Evolutionary conservation across 2,113 vertebrate genomes (phyloP).

Genomic region (Ranitomeya variabilis): DNA sequence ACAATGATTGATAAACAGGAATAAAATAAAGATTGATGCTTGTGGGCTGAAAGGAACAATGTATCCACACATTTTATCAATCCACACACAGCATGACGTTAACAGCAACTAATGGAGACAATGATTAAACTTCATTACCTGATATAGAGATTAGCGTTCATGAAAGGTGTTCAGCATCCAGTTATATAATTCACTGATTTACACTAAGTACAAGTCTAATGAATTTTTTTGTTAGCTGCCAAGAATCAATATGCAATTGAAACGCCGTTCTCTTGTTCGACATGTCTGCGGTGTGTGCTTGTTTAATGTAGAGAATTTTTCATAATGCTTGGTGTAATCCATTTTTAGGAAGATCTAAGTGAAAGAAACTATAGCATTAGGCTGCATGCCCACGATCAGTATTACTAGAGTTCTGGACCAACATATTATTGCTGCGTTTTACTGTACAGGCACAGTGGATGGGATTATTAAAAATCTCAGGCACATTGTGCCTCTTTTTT

Average conservation of each 20-base stretch:
- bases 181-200: constrained; percentile 33
- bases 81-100: constrained; percentile 31
- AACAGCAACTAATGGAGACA: constrained; percentile 44
- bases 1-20: constrained; percentile 33
- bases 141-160: constrained; percentile 47
- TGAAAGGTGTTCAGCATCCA: constrained; percentile 31
- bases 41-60: constrained; percentile 25
- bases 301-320: neutral
- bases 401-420: too few species aligned
- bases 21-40: constrained; percentile 37
- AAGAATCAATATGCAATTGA: constrained; percentile 39
- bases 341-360: neutral
- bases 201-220: constrained; percentile 32
- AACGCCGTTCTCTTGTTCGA: constrained; percentile 1
- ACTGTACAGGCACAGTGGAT: too few species aligned
- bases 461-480: too few species aligned
- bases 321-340: constrained; percentile 4
- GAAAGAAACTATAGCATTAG: neutral
- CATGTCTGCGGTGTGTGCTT: neutral
- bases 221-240: constrained; percentile 17
- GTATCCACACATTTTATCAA: constrained; percentile 39
- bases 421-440: too few species aligned
- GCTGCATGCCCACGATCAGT: too few species aligned
- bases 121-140: constrained; percentile 43
- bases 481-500: too few species aligned